Conservation (phyloP, 2,797 vertebrate genomes). For the Lerista edwardsae region DNA sequence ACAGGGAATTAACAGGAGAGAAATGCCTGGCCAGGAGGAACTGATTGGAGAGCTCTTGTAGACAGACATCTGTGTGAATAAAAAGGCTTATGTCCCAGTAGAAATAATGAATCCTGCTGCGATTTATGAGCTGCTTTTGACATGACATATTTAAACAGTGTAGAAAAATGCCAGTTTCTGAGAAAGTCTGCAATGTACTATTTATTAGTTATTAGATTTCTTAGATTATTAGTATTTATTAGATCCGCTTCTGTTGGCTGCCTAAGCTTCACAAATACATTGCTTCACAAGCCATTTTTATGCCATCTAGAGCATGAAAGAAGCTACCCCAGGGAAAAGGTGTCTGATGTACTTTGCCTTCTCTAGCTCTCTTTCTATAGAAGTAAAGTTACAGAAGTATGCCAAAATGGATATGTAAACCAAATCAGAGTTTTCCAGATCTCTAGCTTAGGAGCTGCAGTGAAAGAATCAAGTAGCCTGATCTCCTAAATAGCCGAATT, state of each 20-base stretch:
- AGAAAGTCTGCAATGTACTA: neutral
- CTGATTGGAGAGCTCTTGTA: neutral
- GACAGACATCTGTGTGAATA: neutral
- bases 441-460: neutral
- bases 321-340: neutral
- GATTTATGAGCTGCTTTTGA: conserved; percentile 11
- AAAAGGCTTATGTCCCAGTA: neutral
- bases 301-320: neutral
- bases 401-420: neutral
- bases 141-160: neutral
- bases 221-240: neutral
- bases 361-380: neutral
- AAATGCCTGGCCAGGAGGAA: neutral
- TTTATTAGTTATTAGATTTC: neutral
- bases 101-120: neutral
- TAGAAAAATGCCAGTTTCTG: neutral
- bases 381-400: neutral
- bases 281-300: neutral
- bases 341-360: neutral
- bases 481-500: neutral
- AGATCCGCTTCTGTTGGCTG: neutral
- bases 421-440: neutral
- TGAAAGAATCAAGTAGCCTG: neutral
- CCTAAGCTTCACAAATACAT: neutral
- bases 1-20: neutral